These are phyloP conservation scores for Agonopterix subpropinquella DNA, from an alignment of 2,888 invertebrate genomes.

Conservation along the genomic window DNA sequence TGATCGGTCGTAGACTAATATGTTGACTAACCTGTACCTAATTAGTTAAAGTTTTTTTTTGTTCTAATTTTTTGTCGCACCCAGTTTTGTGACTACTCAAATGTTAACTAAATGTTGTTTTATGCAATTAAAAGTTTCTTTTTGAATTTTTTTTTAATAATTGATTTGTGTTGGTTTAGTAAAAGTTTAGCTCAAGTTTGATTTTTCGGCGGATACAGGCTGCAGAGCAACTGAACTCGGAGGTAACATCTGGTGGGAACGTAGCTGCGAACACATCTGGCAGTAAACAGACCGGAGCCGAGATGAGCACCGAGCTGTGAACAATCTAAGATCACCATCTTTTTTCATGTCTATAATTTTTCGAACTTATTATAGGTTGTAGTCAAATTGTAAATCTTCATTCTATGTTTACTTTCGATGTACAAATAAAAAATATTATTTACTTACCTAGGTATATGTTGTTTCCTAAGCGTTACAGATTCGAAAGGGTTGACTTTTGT, in stretches of 20 bases:
- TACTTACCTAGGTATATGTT: no score
- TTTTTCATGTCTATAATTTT: no score
- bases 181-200: no score
- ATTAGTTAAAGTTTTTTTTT: conserved; percentile 16
- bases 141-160: no score
- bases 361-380: background rate
- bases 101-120: no score
- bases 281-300: conserved; percentile 51
- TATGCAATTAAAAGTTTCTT: no score
- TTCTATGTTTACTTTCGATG: no score
- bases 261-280: conserved; percentile 34
- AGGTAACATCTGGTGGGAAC: conserved; percentile 10
- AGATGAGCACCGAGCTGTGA: conserved; percentile 83
- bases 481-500: no score
- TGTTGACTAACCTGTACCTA: conserved; percentile 44
- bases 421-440: no score
- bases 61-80: conserved; percentile 11
- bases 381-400: background rate
- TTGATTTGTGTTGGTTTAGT: no score
- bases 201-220: conserved; percentile 31
- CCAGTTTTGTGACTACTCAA: conserved; percentile 8
- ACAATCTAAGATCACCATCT: background rate
- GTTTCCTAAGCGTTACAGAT: no score
- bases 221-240: conserved; percentile 68
- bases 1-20: conserved; percentile 34